These are phyloP conservation scores for Capreolus pygargus DNA, from an alignment of 2,113 vertebrate genomes.

Conservation along the genomic window DNA sequence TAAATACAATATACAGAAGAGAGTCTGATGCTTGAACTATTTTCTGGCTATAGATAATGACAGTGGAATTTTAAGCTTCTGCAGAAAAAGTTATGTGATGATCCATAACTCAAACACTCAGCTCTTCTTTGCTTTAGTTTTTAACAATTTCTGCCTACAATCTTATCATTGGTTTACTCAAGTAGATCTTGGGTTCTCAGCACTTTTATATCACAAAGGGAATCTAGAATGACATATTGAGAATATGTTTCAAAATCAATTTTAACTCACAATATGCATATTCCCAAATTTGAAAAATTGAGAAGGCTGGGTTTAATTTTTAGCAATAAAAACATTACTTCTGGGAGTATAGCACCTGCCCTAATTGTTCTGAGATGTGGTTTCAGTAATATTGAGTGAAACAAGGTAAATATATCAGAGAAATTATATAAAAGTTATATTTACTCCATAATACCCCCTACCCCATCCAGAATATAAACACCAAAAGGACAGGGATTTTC, in stretches of 20 bases:
- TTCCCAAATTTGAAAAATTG: not conserved
- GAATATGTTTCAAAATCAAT: not conserved
- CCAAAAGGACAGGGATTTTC: not conserved
- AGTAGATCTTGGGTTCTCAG: not conserved
- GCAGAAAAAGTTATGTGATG: not conserved
- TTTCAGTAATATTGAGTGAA: not conserved
- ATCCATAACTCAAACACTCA: not conserved
- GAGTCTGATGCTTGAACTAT: not conserved
- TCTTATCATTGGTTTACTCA: not conserved
- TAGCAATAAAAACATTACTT: not conserved
- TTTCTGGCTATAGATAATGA: not conserved
- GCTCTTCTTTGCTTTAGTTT: not conserved
- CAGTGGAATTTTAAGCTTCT: not conserved
- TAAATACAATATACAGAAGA: not conserved
- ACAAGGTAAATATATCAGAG: not conserved
- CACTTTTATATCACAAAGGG: not conserved
- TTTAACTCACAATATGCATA: not conserved
- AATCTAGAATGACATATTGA: not conserved
- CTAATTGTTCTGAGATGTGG: not conserved
- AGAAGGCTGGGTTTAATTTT: not conserved
- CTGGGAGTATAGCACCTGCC: not conserved
- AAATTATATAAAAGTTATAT: not conserved
- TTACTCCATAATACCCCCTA: not conserved
- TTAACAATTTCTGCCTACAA: not conserved
- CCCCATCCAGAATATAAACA: not conserved